These are phyloP conservation scores for Cartodere bifasciata DNA, from an alignment of 2,888 invertebrate species.

Conservation along the genomic window DNA sequence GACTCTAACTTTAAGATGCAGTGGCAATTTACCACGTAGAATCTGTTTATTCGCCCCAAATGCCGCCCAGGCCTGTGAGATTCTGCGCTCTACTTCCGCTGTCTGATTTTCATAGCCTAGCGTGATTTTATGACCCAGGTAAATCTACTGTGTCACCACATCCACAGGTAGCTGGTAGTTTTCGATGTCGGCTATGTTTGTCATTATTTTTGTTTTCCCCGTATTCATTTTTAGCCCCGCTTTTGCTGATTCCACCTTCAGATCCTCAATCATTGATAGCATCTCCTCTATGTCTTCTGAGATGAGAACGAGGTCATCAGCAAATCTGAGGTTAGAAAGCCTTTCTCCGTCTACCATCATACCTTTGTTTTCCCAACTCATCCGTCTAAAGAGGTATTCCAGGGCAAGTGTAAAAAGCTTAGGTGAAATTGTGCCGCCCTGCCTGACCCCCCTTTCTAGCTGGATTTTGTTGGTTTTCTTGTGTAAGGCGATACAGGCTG, in stretches of 20 bases:
- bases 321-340: constrained; percentile 7
- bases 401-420: constrained; percentile 7
- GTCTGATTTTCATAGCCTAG: too few species aligned
- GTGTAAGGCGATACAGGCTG: constrained; percentile 5
- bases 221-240: constrained; percentile 3
- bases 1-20: too few species aligned
- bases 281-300: constrained; percentile 3
- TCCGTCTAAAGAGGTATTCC: constrained; percentile 5
- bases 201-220: constrained; percentile 5
- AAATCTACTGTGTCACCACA: too few species aligned
- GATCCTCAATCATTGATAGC: constrained; percentile 6
- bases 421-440: constrained; percentile 5
- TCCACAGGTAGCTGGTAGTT: too few species aligned
- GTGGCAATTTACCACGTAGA: too few species aligned
- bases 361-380: constrained; percentile 4
- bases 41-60: too few species aligned
- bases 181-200: too few species aligned
- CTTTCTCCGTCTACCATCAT: constrained; percentile 4
- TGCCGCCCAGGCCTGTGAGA: too few species aligned
- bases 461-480: constrained; percentile 5
- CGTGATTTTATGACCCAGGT: too few species aligned
- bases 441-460: constrained; percentile 7
- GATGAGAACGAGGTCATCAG: constrained; percentile 6
- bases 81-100: too few species aligned
- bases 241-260: constrained; percentile 5